A percentile compares a stretch with the other conserved stretches of the same genome.
Conservation (phyloP, 2,888 invertebrate species). For the Periphyllus acericola region DNA sequence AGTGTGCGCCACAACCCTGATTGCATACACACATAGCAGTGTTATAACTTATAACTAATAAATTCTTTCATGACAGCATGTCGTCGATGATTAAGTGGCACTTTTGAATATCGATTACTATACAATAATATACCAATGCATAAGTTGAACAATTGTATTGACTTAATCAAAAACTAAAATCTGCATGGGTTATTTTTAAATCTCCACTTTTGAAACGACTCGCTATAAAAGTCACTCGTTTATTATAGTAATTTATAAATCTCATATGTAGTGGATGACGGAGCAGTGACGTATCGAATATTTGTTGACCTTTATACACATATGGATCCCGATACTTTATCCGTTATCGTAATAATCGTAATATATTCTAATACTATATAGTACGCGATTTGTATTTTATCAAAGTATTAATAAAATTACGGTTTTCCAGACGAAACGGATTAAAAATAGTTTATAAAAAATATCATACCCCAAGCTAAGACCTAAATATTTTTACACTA, state of each 20-base stretch:
- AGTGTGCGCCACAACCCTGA: too few relatives aligned
- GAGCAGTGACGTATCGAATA: background rate
- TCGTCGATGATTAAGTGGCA: background rate
- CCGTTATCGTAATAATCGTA: too few relatives aligned
- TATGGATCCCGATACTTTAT: too few relatives aligned
- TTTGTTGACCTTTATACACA: background rate
- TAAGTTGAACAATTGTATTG: background rate
- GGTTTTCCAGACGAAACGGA: background rate
- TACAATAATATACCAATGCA: background rate
- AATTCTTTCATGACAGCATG: too few relatives aligned
- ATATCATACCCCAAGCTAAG: too few relatives aligned
- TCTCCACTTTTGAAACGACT: background rate
- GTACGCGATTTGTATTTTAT: background rate
- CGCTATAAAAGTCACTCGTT: background rate
- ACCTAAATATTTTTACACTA: too few relatives aligned
- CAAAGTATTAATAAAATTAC: background rate
- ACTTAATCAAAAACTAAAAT: background rate
- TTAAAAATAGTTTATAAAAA: too few relatives aligned
- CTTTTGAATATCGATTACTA: background rate
- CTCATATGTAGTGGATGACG: background rate
- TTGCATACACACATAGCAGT: too few relatives aligned
- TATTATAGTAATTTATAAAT: background rate
- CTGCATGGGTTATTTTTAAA: background rate
- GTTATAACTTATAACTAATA: too few relatives aligned
- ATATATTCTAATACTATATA: too few relatives aligned